Evolutionary conservation across 2,888 invertebrate genomes (phyloP), one percentile per base, ranked within the genome.

Genomic region (Pogonocherus hispidulus): DNA sequence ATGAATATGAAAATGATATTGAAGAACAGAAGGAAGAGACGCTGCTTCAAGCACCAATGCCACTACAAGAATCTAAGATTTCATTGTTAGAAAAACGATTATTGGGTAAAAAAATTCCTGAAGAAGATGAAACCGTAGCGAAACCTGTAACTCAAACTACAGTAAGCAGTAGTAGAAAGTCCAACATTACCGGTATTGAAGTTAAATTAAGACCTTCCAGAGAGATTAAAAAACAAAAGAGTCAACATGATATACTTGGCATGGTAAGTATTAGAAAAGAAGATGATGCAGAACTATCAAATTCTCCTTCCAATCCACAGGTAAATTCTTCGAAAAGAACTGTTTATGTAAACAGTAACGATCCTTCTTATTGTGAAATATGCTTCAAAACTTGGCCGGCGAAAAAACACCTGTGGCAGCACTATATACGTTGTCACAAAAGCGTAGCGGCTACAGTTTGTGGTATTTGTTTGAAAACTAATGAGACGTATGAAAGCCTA

Each of bases 341-440:
- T 5, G 88, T 89, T 0, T 89, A 89, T 72, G 88, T 88, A 8
- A 88, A 89, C 73, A 86, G 86, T 52, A 84, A 85, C 67, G 84
- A 83, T 57, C 85, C 86, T 0, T 84, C 85, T 3, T 77, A 82
- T 19, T 87, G 90, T 72, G 89, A 89, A 74, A 87, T 89, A n/a
- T 90, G 90, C 72, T 86, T 87, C 4, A 90, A 89, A 76, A 87
- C 87, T 8, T 90, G 89, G 89, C 89, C 89, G 0, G 89, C 89
- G 0, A 89, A 89, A 72, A 89, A 89, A 72, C 89, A 89, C 74
- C 81, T 90, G 0, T 90, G 90, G 90, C 89, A 89, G 76, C 90
- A 90, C 79, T 83, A 89, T 59, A 85, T 85, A 46, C 84, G 90
- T 5, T 89, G 89, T 75, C 90, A 90, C 78, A 86, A 88, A 56